Evolutionary conservation across 2,113 vertebrate species (phyloP).

Genomic region (Chrysemys picta): DNA sequence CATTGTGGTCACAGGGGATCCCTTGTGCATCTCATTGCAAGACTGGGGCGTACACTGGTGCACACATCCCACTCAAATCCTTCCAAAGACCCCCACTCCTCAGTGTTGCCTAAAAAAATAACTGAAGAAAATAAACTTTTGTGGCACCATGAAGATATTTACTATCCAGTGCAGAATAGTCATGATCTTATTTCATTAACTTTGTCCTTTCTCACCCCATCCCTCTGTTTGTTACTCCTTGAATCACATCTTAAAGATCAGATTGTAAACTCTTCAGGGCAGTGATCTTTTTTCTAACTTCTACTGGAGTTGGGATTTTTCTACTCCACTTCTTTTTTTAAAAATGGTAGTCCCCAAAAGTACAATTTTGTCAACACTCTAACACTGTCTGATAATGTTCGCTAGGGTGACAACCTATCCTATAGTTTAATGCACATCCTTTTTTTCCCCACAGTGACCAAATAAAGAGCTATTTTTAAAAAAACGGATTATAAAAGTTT

Average conservation of each 20-base stretch:
- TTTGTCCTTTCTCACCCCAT: neutral
- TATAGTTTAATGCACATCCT: neutral
- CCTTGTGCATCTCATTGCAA: neutral
- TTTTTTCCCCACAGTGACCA: neutral
- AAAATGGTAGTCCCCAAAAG: neutral
- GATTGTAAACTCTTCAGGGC: neutral
- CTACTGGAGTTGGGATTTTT: fast-evolving
- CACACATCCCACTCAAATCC: neutral
- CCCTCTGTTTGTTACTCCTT: neutral
- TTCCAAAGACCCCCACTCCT: neutral
- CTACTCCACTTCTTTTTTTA: neutral
- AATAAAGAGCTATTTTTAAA: neutral
- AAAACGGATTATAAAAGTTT: neutral
- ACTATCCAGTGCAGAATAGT: neutral
- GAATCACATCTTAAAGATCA: neutral
- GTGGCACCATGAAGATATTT: fast-evolving
- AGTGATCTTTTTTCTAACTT: neutral
- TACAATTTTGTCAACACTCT: neutral
- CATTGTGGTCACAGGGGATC: neutral
- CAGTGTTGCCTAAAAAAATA: neutral
- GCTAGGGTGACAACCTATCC: neutral
- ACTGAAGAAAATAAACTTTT: neutral
- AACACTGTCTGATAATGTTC: neutral
- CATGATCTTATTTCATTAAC: neutral
- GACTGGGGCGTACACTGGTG: neutral